phyloP scores from a whole-genome alignment of 2,888 invertebrate species.

The Axea sp. region DNA sequence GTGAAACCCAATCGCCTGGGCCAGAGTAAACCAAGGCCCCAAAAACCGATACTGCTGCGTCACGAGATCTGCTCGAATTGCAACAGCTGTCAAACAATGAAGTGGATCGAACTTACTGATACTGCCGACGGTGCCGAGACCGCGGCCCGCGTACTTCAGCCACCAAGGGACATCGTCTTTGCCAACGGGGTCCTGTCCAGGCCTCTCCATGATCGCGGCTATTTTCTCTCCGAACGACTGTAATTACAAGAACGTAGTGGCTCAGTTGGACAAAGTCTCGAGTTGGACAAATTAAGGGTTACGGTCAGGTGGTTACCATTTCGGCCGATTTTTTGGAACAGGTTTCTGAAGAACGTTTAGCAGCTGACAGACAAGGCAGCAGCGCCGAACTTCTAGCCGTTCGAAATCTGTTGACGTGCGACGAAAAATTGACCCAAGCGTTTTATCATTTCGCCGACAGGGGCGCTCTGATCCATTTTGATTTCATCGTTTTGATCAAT shows the following conservation, averaged over 20 bases:
- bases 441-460: conserved; percentile 35
- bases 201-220: conserved; percentile 88
- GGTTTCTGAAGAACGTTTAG: conserved; percentile 40
- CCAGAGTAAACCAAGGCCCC: too few relatives aligned
- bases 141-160: conserved; percentile 92
- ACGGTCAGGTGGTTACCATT: too few relatives aligned
- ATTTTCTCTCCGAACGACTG: conserved; percentile 91
- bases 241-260: too few relatives aligned
- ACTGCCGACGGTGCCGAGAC: conserved; percentile 91
- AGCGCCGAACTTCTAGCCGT: conserved; percentile 45
- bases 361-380: conserved; percentile 69
- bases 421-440: conserved; percentile 69
- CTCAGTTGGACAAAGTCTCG: too few relatives aligned
- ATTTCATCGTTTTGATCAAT: conserved; percentile 31
- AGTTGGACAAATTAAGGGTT: too few relatives aligned
- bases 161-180: conserved; percentile 94
- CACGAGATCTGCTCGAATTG: too few relatives aligned
- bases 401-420: conserved; percentile 66
- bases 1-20: too few relatives aligned
- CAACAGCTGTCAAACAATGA: too few relatives aligned
- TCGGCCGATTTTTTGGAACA: conserved; percentile 42
- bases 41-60: too few relatives aligned
- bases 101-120: conserved; percentile 90
- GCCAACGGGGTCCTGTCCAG: conserved; percentile 87
- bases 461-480: conserved; percentile 53